Percentiles rank a stretch among this genome's conserved stretches.
These are phyloP conservation scores for Panorpa germanica DNA, from an alignment of 2,888 invertebrate species.

Conservation along the genomic window DNA sequence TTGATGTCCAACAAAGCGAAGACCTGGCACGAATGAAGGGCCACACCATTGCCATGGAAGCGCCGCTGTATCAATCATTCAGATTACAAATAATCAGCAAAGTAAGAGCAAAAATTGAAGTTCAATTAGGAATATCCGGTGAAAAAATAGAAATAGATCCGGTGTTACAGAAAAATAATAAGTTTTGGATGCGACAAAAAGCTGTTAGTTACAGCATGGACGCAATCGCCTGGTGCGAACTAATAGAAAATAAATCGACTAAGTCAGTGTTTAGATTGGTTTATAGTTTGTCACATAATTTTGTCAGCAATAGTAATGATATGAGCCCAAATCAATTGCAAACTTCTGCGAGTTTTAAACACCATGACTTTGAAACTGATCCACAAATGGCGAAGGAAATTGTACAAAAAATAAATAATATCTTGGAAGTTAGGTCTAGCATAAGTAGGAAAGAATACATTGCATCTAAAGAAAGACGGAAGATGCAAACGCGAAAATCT, in stretches of 20 bases:
- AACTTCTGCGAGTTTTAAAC: slow-evolving; percentile 44
- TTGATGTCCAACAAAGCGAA: slow-evolving; percentile 23
- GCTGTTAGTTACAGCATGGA: slow-evolving; percentile 76
- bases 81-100: slow-evolving; percentile 61
- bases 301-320: no score
- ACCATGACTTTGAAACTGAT: slow-evolving; percentile 77
- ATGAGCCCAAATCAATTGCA: slow-evolving; percentile 9
- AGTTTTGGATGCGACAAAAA: slow-evolving; percentile 50
- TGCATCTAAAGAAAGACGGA: slow-evolving; percentile 46
- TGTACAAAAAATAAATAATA: slow-evolving; percentile 71
- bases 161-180: slow-evolving; percentile 42
- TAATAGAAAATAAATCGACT: slow-evolving; percentile 53
- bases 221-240: slow-evolving; percentile 70
- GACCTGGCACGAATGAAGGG: slow-evolving; percentile 48
- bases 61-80: slow-evolving; percentile 71
- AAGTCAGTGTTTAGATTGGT: slow-evolving; percentile 52
- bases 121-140: slow-evolving; percentile 72
- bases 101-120: slow-evolving; percentile 63
- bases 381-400: slow-evolving; percentile 59
- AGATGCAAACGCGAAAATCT: slow-evolving; percentile 39
- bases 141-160: slow-evolving; percentile 87
- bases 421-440: slow-evolving; percentile 65
- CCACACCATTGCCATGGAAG: slow-evolving; percentile 65
- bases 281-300: no score
- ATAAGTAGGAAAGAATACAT: slow-evolving; percentile 66